Conservation (phyloP, 1,140 invertebrate species). For the Pseudomyrmex pallidus region DNA sequence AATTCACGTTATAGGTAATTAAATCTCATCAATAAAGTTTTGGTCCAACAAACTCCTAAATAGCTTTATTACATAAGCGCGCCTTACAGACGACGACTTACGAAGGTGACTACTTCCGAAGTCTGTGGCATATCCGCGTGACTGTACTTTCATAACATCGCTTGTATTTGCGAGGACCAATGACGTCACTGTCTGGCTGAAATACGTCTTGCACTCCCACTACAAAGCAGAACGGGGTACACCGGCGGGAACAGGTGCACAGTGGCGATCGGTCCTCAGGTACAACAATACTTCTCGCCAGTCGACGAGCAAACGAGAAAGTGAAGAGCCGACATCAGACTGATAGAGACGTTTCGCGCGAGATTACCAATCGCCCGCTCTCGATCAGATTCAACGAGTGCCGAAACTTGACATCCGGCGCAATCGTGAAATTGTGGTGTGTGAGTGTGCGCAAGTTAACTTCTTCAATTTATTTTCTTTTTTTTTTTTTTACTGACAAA, state of each 20-base stretch:
- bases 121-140: constrained; percentile 2
- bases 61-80: background rate
- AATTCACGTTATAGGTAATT: background rate
- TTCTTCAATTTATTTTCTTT: background rate
- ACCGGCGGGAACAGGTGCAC: constrained; percentile 70
- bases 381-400: constrained; percentile 21
- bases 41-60: background rate
- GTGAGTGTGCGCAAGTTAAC: background rate
- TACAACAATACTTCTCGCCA: constrained; percentile 66
- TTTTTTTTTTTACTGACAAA: background rate
- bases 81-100: background rate
- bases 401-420: constrained; percentile 25
- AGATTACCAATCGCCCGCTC: constrained; percentile 32
- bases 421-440: background rate
- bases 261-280: constrained; percentile 68
- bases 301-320: constrained; percentile 74
- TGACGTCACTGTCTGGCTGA: constrained; percentile 62
- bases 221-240: constrained; percentile 46
- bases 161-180: constrained; percentile 24
- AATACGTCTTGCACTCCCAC: constrained; percentile 67
- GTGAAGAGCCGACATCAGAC: constrained; percentile 65
- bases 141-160: constrained; percentile 13
- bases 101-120: constrained; percentile 9
- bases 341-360: background rate
- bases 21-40: background rate